These are phyloP conservation scores for Phymatocera aterrima DNA, from an alignment of 2,888 invertebrate genomes.

Conservation along the genomic window DNA sequence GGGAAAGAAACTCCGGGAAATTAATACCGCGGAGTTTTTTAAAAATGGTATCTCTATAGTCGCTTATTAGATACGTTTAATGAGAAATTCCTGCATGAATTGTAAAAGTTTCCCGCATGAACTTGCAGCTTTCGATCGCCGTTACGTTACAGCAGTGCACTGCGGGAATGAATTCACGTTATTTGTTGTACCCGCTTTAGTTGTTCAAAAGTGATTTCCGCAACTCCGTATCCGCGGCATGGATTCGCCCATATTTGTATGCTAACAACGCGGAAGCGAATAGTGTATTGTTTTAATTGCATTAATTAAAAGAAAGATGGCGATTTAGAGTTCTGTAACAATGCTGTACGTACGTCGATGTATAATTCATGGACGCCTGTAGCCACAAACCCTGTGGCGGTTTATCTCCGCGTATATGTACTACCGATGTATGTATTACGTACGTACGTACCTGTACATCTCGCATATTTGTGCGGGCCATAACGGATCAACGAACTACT, in stretches of 20 bases:
- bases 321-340: conserved; percentile 43
- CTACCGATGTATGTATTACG: no score
- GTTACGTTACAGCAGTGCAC: not conserved
- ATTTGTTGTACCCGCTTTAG: conserved; percentile 21
- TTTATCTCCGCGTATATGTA: no score
- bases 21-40: conserved; percentile 20
- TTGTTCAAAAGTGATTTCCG: conserved; percentile 50
- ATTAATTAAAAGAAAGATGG: conserved; percentile 53
- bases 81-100: conserved; percentile 32
- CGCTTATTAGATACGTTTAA: conserved; percentile 4
- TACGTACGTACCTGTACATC: no score
- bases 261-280: conserved; percentile 52
- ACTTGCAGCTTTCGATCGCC: not conserved
- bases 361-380: conserved; percentile 52
- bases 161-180: conserved; percentile 27
- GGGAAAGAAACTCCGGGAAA: not conserved
- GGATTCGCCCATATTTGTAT: conserved; percentile 51
- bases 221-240: conserved; percentile 51
- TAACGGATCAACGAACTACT: conserved; percentile 56
- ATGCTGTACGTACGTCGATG: conserved; percentile 47
- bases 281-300: conserved; percentile 52
- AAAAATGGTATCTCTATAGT: not conserved
- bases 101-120: conserved; percentile 22
- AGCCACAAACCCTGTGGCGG: not conserved
- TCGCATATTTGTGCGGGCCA: conserved; percentile 51